These are phyloP conservation scores for Anarsia innoxiella DNA, from an alignment of 2,888 invertebrate species.

Conservation along the genomic window DNA sequence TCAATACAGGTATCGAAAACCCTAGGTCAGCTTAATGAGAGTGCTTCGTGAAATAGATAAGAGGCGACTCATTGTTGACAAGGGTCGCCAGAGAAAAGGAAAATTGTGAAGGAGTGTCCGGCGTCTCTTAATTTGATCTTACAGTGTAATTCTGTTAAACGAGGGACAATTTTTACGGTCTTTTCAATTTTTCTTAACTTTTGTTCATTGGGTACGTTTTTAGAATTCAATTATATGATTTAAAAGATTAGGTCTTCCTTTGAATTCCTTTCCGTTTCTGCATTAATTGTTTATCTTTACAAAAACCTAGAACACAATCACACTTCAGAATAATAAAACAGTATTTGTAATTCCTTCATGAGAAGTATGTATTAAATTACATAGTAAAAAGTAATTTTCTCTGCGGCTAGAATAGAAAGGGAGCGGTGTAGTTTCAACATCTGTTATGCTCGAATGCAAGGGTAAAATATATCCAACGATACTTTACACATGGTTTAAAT, in stretches of 20 bases:
- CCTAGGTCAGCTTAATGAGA: slow-evolving; percentile 50
- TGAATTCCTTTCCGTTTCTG: slow-evolving; percentile 5
- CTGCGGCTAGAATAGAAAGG: slow-evolving; percentile 27
- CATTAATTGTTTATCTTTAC: too few relatives aligned
- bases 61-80: slow-evolving; percentile 42
- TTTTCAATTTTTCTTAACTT: slow-evolving; percentile 19
- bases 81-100: slow-evolving; percentile 49
- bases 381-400: slow-evolving; percentile 41
- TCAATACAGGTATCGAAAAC: slow-evolving; percentile 37
- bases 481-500: not conserved
- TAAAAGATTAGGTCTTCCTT: not conserved
- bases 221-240: too few relatives aligned
- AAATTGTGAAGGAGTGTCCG: slow-evolving; percentile 55
- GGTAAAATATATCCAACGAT: slow-evolving; percentile 1
- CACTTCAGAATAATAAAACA: too few relatives aligned
- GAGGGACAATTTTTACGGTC: slow-evolving; percentile 31
- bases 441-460: slow-evolving; percentile 18
- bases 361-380: slow-evolving; percentile 23
- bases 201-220: slow-evolving; percentile 6
- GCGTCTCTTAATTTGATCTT: slow-evolving; percentile 49
- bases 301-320: too few relatives aligned
- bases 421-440: slow-evolving; percentile 26
- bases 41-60: slow-evolving; percentile 46
- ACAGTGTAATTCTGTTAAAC: slow-evolving; percentile 39
- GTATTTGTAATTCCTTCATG: too few relatives aligned